These are phyloP conservation scores for Stegostoma tigrinum DNA, from an alignment of 2,113 vertebrate species.

Conservation along the genomic window DNA sequence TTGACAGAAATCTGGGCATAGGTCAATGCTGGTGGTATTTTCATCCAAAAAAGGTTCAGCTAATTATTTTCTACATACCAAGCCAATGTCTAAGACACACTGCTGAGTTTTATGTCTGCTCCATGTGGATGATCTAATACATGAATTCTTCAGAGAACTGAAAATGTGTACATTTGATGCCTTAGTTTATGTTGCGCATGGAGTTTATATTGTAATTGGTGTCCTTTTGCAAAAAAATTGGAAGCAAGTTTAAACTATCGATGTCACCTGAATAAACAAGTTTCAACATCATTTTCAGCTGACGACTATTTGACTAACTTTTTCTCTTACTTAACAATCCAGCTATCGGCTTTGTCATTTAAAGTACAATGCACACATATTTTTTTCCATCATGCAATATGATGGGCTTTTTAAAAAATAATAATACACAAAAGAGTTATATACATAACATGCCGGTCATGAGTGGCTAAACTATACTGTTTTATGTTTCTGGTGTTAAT, in stretches of 20 bases:
- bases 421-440: background rate
- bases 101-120: constrained; percentile 1
- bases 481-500: background rate
- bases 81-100: background rate
- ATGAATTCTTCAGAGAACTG: background rate
- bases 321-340: background rate
- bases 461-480: background rate
- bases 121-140: background rate
- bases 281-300: background rate
- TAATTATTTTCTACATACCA: background rate
- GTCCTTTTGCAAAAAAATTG: background rate
- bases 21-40: background rate
- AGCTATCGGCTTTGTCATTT: background rate
- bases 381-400: background rate
- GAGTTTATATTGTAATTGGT: background rate
- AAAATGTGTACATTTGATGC: background rate
- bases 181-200: background rate
- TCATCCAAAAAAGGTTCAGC: background rate
- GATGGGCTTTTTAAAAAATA: background rate
- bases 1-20: constrained; percentile 24
- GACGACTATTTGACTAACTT: background rate
- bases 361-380: background rate
- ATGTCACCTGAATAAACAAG: constrained; percentile 15
- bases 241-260: background rate
- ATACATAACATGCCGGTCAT: background rate